A percentile compares a stretch with the other conserved stretches of the same genome.
Conservation (phyloP, 2,113 vertebrate genomes). For the Scortum barcoo region DNA sequence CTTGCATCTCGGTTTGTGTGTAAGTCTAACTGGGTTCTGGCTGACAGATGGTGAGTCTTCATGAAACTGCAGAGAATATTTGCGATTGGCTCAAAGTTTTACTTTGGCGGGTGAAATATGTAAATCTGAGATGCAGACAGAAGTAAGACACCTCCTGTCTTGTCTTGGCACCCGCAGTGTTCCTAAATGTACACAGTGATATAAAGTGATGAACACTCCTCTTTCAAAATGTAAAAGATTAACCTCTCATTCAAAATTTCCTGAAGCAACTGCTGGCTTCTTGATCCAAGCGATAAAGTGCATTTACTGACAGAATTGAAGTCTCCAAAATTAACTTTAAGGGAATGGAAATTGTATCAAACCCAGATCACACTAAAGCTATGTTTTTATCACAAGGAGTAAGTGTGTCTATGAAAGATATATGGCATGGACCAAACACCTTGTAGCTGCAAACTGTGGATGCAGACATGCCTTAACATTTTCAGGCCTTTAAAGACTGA, state of each 20-base stretch:
- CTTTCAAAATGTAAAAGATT: slow-evolving; percentile 38
- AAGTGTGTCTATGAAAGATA: background rate
- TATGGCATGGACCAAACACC: background rate
- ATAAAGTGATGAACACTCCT: slow-evolving; percentile 27
- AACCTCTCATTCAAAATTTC: slow-evolving; percentile 40
- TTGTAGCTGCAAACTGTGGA: background rate
- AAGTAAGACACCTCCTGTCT: slow-evolving; percentile 50
- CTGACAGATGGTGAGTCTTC: slow-evolving; percentile 57
- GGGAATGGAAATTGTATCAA: slow-evolving; percentile 8
- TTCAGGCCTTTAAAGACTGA: background rate
- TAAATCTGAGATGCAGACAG: slow-evolving; percentile 43
- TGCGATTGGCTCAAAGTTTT: slow-evolving; percentile 53
- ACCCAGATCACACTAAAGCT: slow-evolving; percentile 6
- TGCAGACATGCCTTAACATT: background rate
- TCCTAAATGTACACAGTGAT: slow-evolving; percentile 31
- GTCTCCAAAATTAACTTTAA: slow-evolving; percentile 18
- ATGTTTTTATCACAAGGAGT: slow-evolving; percentile 5
- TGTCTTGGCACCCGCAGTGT: slow-evolving; percentile 22
- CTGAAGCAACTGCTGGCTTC: slow-evolving; percentile 20
- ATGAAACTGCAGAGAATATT: slow-evolving; percentile 46
- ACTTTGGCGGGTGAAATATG: slow-evolving; percentile 48
- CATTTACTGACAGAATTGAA: slow-evolving; percentile 33
- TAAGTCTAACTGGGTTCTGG: slow-evolving; percentile 32
- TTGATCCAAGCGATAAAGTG: slow-evolving; percentile 13
- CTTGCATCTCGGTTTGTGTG: slow-evolving; percentile 31